Evolutionary conservation across 1,140 invertebrate genomes (phyloP).

Genomic region (Bombus terrestris): DNA sequence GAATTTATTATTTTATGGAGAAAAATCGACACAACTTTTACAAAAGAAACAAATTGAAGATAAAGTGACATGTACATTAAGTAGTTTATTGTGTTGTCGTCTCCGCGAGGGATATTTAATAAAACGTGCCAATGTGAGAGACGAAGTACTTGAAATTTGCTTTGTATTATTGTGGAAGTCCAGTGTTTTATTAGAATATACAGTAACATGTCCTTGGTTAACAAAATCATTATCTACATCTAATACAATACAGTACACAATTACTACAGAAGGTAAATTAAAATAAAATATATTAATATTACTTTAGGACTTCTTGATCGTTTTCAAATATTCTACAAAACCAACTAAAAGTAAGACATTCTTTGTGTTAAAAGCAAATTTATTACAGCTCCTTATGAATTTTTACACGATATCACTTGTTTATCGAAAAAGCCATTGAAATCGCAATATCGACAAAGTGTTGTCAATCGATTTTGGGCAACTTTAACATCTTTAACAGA

Average conservation of each 20-base stretch:
- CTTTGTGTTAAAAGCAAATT: conserved; percentile 4
- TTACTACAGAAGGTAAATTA: conserved; percentile 85
- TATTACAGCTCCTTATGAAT: conserved; percentile 88
- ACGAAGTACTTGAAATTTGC: conserved; percentile 86
- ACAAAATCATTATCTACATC: conserved; percentile 77
- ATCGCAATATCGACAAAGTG: conserved; percentile 87
- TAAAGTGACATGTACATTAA: conserved; percentile 86
- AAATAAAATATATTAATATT: background rate
- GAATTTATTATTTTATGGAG: conserved; percentile 85
- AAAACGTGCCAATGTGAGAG: conserved; percentile 84
- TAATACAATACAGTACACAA: conserved; percentile 83
- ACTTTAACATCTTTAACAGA: conserved; percentile 86
- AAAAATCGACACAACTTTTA: conserved; percentile 83
- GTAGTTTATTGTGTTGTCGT: conserved; percentile 89
- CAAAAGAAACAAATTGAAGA: conserved; percentile 88
- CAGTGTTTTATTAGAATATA: conserved; percentile 89
- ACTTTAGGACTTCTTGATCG: too few species aligned
- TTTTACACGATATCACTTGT: conserved; percentile 91
- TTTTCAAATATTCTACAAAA: too few species aligned
- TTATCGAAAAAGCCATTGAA: conserved; percentile 86
- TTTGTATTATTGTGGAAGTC: conserved; percentile 90
- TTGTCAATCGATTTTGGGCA: conserved; percentile 89
- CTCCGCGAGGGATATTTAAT: conserved; percentile 91
- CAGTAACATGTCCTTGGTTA: conserved; percentile 85
- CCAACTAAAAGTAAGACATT: too few species aligned